Conservation (phyloP, 2,797 vertebrate genomes). For the Eulemur albifrons region DNA sequence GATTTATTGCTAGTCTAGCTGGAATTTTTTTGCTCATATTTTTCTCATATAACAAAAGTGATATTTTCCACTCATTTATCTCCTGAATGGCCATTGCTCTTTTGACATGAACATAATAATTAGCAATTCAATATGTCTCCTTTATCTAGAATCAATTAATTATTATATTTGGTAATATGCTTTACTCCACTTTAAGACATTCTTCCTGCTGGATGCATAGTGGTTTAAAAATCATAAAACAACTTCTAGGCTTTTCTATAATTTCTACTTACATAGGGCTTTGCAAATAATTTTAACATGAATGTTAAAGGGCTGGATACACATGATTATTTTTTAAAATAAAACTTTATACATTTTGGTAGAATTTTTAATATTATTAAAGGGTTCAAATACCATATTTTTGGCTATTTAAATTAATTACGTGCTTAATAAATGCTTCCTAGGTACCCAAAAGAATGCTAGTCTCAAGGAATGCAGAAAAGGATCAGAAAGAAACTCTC, state of each 20-base stretch:
- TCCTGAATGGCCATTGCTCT: slow-evolving; percentile 40
- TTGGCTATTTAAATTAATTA: neutral
- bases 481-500: neutral
- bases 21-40: slow-evolving; percentile 37
- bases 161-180: slow-evolving; percentile 57
- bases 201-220: slow-evolving; percentile 48
- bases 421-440: neutral
- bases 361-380: neutral
- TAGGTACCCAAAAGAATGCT: neutral
- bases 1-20: slow-evolving; percentile 44
- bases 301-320: neutral
- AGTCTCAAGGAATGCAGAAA: neutral
- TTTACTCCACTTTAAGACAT: slow-evolving; percentile 46
- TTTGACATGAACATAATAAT: slow-evolving; percentile 59
- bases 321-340: neutral
- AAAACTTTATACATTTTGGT: neutral
- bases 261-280: neutral
- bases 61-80: slow-evolving; percentile 48
- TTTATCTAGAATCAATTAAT: slow-evolving; percentile 74
- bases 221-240: neutral
- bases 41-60: slow-evolving; percentile 53
- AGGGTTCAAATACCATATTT: neutral
- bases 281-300: neutral
- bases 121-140: slow-evolving; percentile 56
- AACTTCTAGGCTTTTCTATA: neutral